These are phyloP conservation scores for Danio aesculapii DNA, from an alignment of 2,797 vertebrate genomes.

Conservation along the genomic window DNA sequence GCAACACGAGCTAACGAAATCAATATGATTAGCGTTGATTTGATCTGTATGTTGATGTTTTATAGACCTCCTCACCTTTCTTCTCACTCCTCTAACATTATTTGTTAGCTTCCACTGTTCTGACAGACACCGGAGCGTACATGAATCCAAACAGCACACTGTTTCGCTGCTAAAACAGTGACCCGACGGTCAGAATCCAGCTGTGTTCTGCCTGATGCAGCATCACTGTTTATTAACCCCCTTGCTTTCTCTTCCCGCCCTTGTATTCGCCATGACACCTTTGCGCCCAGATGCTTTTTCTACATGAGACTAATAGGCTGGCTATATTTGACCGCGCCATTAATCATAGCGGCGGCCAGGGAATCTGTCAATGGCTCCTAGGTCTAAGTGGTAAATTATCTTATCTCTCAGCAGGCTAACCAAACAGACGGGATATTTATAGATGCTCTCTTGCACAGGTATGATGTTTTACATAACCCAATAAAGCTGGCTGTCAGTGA, in stretches of 20 bases:
- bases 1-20: too few relatives aligned
- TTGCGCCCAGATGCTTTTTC: constrained; percentile 35
- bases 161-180: constrained; percentile 55
- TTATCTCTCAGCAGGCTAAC: constrained; percentile 52
- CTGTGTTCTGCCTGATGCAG: constrained; percentile 28
- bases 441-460: constrained; percentile 53
- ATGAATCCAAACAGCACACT: constrained; percentile 36
- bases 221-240: constrained; percentile 56
- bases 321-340: constrained; percentile 62
- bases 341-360: constrained; percentile 56
- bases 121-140: neutral
- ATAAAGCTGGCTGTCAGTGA: constrained; percentile 45
- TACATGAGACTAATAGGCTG: constrained; percentile 58
- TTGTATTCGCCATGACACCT: constrained; percentile 54
- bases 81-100: neutral
- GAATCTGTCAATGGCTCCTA: constrained; percentile 40
- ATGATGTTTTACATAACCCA: constrained; percentile 59
- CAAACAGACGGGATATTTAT: constrained; percentile 50
- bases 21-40: too few relatives aligned
- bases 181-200: constrained; percentile 37
- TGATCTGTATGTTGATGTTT: neutral
- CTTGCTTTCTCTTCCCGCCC: constrained; percentile 21
- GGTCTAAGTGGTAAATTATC: constrained; percentile 63
- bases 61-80: neutral
- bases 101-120: neutral